These are phyloP conservation scores for Galago senegalensis DNA, from an alignment of 2,797 vertebrate species.

Conservation along the genomic window DNA sequence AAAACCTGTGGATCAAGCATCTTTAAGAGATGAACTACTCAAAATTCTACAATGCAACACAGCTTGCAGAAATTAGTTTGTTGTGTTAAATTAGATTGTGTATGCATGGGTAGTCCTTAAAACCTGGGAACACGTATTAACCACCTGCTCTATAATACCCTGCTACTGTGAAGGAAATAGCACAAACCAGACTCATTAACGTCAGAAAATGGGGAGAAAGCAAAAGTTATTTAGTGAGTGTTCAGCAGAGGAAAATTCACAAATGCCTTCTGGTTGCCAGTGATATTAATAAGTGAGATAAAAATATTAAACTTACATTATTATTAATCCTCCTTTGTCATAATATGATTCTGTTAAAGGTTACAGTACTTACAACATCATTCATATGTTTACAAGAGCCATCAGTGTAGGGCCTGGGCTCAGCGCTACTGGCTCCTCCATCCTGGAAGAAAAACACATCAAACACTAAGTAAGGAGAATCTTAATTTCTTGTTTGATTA, in stretches of 20 bases:
- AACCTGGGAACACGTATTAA: background rate
- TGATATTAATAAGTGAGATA: conserved; percentile 11
- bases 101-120: background rate
- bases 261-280: conserved; percentile 57
- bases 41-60: background rate
- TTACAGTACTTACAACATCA: background rate
- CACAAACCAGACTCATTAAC: background rate
- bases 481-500: conserved; percentile 66
- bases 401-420: conserved; percentile 6
- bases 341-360: conserved; percentile 68
- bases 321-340: conserved; percentile 41
- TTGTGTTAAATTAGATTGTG: background rate
- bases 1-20: conserved; percentile 5
- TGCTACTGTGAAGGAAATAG: background rate
- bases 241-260: conserved; percentile 9
- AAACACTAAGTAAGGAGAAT: conserved; percentile 35
- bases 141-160: background rate
- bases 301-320: conserved; percentile 1
- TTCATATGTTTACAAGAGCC: conserved; percentile 32
- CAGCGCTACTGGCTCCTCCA: background rate
- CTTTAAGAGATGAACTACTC: background rate
- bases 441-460: conserved; percentile 28
- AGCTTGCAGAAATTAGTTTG: background rate
- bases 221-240: background rate
- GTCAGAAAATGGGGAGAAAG: conserved; percentile 20